phyloP scores from a whole-genome alignment of 2,113 vertebrate genomes.

The Halichoeres trimaculatus region DNA sequence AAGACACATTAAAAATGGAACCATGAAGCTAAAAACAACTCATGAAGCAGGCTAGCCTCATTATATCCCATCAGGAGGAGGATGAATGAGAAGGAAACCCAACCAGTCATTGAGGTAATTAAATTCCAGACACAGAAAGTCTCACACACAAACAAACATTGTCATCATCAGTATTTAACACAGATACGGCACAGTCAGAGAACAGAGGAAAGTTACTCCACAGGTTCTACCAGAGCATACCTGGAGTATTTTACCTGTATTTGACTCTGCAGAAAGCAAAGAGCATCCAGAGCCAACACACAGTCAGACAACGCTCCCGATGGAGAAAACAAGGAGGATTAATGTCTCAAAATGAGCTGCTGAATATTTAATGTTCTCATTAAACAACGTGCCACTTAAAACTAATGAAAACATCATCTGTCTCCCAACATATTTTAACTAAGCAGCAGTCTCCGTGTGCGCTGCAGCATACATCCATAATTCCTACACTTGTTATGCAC shows the following conservation, averaged over 20 bases:
- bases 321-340: background rate
- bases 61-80: conserved; percentile 1
- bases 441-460: background rate
- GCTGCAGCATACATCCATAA: background rate
- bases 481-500: too few species aligned
- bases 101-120: conserved; percentile 8
- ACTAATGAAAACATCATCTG: background rate
- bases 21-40: conserved; percentile 25
- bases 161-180: conserved; percentile 4
- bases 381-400: conserved; percentile 6
- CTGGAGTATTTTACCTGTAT: background rate
- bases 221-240: background rate
- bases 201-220: too few species aligned
- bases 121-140: background rate
- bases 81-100: background rate
- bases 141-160: background rate
- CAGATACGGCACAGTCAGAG: background rate
- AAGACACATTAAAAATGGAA: conserved; percentile 20
- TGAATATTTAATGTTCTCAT: conserved; percentile 1
- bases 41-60: conserved; percentile 6
- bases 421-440: background rate
- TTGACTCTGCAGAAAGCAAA: background rate
- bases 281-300: background rate
- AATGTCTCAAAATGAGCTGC: background rate
- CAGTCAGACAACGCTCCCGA: background rate